These are phyloP conservation scores for Caenorhabditis imperialis DNA, from an alignment of 2,888 invertebrate genomes.

Conservation along the genomic window DNA sequence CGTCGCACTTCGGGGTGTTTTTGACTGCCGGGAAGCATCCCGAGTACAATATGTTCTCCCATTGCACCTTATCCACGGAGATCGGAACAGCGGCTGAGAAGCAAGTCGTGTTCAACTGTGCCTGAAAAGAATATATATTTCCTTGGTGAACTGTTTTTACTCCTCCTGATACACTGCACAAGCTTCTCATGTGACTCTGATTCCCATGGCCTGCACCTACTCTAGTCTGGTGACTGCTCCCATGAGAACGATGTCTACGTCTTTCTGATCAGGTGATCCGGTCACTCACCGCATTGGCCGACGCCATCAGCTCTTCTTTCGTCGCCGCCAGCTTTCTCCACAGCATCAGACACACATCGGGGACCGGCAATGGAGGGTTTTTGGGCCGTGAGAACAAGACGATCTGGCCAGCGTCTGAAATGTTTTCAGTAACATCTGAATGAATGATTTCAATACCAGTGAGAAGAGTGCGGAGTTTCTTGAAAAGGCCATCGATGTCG, in stretches of 20 bases:
- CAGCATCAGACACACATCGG: constrained; percentile 63
- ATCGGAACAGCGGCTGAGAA: constrained; percentile 70
- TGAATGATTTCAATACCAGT: constrained; percentile 28
- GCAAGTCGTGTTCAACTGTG: constrained; percentile 61
- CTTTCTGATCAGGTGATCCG: constrained; percentile 17
- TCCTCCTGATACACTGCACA: no score
- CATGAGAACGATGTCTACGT: constrained; percentile 29
- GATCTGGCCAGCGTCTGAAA: constrained; percentile 59
- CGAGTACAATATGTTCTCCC: constrained; percentile 68
- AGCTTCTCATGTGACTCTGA: no score
- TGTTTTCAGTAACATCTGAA: neutral
- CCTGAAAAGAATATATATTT: constrained; percentile 55
- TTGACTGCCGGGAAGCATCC: constrained; percentile 67
- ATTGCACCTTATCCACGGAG: constrained; percentile 59
- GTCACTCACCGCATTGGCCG: constrained; percentile 56
- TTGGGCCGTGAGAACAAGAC: constrained; percentile 67
- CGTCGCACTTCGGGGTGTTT: constrained; percentile 62
- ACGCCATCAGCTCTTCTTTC: constrained; percentile 63
- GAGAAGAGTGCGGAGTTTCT: constrained; percentile 55
- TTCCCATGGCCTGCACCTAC: neutral
- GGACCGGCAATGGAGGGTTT: constrained; percentile 66
- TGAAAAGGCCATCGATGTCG: constrained; percentile 61
- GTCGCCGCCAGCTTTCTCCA: constrained; percentile 64
- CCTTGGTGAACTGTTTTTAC: no score
- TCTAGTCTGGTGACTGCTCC: constrained; percentile 13